Conservation (phyloP, 1,140 invertebrate genomes). For the Sitobion miscanthi region DNA sequence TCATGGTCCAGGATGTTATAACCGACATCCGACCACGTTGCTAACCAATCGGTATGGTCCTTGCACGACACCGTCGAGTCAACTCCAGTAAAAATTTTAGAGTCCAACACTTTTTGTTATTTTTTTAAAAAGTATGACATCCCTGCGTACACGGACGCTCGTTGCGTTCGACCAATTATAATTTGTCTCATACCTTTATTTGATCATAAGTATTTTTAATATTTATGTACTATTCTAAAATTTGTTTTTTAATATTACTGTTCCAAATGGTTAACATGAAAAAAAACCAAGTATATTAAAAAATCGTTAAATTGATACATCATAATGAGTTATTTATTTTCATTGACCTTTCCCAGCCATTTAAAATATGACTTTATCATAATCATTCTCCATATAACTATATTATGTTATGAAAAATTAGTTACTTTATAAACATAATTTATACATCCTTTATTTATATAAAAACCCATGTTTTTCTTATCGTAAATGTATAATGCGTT, state of each 20-base stretch:
- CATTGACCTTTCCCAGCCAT: not conserved
- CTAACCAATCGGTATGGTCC: no score
- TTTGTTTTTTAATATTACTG: not conserved
- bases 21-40: not conserved
- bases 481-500: not conserved
- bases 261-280: not conserved
- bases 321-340: no score
- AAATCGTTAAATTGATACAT: not conserved
- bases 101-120: not conserved
- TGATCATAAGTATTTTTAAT: not conserved
- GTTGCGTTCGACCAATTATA: no score
- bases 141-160: no score
- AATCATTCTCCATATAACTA: not conserved
- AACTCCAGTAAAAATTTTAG: not conserved
- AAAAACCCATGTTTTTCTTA: no score
- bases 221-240: not conserved
- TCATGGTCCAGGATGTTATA: not conserved
- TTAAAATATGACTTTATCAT: not conserved
- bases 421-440: not conserved
- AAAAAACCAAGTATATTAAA: not conserved
- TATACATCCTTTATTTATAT: no score
- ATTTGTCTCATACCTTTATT: no score
- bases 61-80: not conserved
- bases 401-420: not conserved
- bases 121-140: no score